These are phyloP conservation scores for Lichenostomus cassidix DNA, from an alignment of 2,113 vertebrate genomes.

Conservation along the genomic window DNA sequence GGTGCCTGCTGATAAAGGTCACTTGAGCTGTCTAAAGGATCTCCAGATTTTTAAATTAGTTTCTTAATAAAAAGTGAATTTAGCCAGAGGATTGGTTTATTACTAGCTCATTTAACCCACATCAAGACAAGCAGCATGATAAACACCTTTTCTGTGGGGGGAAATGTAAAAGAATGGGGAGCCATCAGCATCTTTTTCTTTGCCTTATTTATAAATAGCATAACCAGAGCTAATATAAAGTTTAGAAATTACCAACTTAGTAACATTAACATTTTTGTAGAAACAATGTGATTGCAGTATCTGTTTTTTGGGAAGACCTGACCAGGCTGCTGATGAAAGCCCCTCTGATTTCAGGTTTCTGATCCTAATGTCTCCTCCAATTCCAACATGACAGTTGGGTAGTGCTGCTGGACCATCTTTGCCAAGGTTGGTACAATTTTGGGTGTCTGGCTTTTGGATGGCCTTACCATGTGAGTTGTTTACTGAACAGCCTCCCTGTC, in stretches of 20 bases:
- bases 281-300: not conserved
- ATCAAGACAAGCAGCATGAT: not conserved
- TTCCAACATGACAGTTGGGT: fast-evolving
- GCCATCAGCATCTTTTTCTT: not conserved
- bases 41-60: not conserved
- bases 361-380: fast-evolving
- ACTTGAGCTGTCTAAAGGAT: not conserved
- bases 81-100: not conserved
- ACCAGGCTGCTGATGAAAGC: not conserved
- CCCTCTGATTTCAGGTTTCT: not conserved
- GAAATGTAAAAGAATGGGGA: not conserved
- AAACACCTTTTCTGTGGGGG: not conserved
- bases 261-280: not conserved
- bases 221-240: not conserved
- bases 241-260: not conserved
- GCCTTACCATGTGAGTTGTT: not conserved
- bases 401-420: not conserved
- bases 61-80: not conserved
- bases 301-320: not conserved
- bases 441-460: not conserved
- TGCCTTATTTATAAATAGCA: not conserved
- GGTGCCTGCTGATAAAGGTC: constrained; percentile 8
- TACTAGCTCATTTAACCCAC: not conserved
- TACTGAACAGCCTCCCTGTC: not conserved
- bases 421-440: not conserved